phyloP scores from a whole-genome alignment of 2,113 vertebrate genomes.

The Salvelinus alpinus region DNA sequence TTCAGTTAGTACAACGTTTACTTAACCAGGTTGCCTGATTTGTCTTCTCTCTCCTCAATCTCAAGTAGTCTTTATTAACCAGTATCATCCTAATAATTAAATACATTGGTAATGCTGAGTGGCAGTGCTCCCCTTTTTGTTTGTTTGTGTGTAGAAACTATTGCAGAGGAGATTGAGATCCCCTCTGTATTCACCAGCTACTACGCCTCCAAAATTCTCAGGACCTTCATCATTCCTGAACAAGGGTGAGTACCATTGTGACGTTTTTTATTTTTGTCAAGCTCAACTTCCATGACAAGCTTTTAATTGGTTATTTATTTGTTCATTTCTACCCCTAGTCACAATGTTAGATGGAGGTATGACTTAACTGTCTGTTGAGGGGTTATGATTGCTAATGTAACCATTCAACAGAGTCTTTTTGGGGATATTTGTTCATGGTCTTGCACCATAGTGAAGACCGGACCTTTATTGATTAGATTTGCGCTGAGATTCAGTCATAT shows the following conservation, averaged over 20 bases:
- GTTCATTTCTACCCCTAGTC: too few relatives aligned
- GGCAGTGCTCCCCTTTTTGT: neutral
- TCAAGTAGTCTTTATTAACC: too few relatives aligned
- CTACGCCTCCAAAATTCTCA: slow-evolving; percentile 65
- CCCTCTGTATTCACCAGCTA: slow-evolving; percentile 85
- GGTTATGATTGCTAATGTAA: neutral
- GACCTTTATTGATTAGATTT: neutral
- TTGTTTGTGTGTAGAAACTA: slow-evolving; percentile 69
- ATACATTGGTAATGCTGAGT: too few relatives aligned
- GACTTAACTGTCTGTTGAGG: too few relatives aligned
- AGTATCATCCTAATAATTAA: too few relatives aligned
- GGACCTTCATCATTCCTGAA: slow-evolving; percentile 62
- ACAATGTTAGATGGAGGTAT: too few relatives aligned
- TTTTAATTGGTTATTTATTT: neutral
- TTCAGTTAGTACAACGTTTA: neutral
- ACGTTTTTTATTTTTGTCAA: neutral
- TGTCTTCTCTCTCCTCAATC: neutral
- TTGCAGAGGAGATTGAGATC: slow-evolving; percentile 82
- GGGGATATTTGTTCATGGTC: neutral
- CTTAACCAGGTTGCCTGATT: neutral
- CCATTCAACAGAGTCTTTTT: neutral
- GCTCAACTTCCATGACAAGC: neutral
- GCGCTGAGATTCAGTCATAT: neutral
- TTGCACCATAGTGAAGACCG: neutral
- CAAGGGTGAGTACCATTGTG: slow-evolving; percentile 57